Percentiles rank a stretch among this genome's conserved stretches.
These are phyloP conservation scores for Mactromeris polynyma DNA, from an alignment of 2,888 invertebrate genomes.

Conservation along the genomic window DNA sequence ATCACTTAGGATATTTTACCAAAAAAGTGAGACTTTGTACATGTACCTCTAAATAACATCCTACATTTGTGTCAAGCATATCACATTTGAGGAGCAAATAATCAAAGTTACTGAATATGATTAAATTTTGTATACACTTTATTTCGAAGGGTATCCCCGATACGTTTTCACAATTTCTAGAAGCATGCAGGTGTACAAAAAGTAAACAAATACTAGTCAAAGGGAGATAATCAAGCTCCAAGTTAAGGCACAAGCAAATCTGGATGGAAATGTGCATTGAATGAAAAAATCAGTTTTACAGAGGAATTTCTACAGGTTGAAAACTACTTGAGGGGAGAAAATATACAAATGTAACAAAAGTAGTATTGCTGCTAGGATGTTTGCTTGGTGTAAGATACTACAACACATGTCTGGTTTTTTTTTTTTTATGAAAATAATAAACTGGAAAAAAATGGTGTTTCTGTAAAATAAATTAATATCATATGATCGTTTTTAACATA, in stretches of 20 bases:
- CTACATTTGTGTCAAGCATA: not conserved
- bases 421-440: no score
- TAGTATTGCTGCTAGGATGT: no score
- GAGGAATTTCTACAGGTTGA: not conserved
- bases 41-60: no score
- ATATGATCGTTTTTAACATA: no score
- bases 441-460: no score
- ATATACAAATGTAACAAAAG: not conserved
- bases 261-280: not conserved
- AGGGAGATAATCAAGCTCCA: not conserved
- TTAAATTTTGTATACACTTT: not conserved
- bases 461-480: no score
- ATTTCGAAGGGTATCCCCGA: not conserved
- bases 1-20: no score
- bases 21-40: no score
- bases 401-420: no score
- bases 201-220: not conserved
- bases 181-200: slow-evolving; percentile 40
- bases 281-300: not conserved
- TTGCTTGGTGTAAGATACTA: no score
- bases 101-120: not conserved
- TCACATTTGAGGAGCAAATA: not conserved
- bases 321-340: not conserved
- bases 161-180: slow-evolving; percentile 29
- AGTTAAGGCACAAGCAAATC: no score